Base-by-base conservation (phyloP, 2,888 invertebrate genomes). In the Stegophylla sp. region DNA sequence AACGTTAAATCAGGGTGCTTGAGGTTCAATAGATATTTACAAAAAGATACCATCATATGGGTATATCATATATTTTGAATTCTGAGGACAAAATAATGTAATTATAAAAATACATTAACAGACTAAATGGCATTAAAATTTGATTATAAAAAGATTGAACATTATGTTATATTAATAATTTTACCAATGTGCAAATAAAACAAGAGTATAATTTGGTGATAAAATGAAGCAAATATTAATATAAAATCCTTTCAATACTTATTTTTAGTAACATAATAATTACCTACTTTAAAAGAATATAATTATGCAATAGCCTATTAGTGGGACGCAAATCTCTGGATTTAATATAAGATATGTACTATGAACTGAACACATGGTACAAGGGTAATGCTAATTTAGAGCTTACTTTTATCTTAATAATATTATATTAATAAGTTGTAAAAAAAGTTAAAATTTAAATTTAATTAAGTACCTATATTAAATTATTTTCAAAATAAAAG, bases 61-160 rank as follows among this genome's bases (percentile, higher is more conserved):
- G n/a, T n/a, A n/a, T n/a, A n/a, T n/a, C n/a, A 61, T 48, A 51
- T 2, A 26, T 20, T 67, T 71, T 69, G 61, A 51, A 23, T 71
- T 71, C 71, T 79, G 69, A 71, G 71, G 61, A 71, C 69, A 69
- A 77, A 77, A 77, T 69, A 69, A 41, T 75, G 4, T 64, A 64
- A 34, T 64, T 26, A 75, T 41, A 53, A 75, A 64, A 75, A 75
- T 64, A 66, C n/a, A 66, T 51, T 63, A n/a, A 45, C 9, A 4
- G 17, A 45, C 3, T 20, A 56, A 10, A 9, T 20, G n/a, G n/a
- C n/a, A n/a, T 7, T 34, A 34, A 34, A 34, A 7, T 7, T 34
- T 34, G 34, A 34, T 34, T 34, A 34, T 5, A 34, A 34, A 34
- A 5, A 34, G 4, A 34, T 7, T 5, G 34, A 7, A 5, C 34